Base-by-base conservation (phyloP, 2,113 vertebrate genomes). In the Notothenia rossii region DNA sequence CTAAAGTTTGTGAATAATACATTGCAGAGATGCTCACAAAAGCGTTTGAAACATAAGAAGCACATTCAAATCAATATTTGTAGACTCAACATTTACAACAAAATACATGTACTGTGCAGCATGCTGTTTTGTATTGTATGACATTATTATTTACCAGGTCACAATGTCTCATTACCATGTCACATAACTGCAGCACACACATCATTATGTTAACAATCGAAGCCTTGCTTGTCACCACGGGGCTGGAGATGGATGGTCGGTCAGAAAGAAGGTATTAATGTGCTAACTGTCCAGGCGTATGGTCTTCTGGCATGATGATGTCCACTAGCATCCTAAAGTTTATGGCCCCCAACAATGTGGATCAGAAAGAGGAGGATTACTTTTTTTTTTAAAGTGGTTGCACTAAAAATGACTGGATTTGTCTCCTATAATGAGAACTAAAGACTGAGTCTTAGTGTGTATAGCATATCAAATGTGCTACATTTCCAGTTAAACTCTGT, bases 131-230 rank as follows among this genome's bases (percentile, higher is more conserved):
- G 7, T 61, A 78, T 45, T 64, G 46, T 55, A 71, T 66, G 11
- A 78, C 60, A 85, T 86, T 75, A 82, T 88, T 88, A 88, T 84
- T 88, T 87, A 62, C 29, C 17, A 43, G 50, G 36, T 29, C 59
- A 53, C 48, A 46, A 33, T 63, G 68, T 77, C 72, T 86, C 73
- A 86, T 84, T 85, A 85, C 51, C 1, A 14, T 69, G 72, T 65
- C 51, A 77, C 55, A 63, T 84, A 83, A 87, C 88, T 69, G 49
- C 22, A 50, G 43, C 51, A 58, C 75, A 82, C 82, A 87, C 86
- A 90, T 93, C 87, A 89, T 90, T 87, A 88, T 70, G 77, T 84
- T 80, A 83, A 75, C 83, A 79, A 25, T 83, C 68, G 68, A 64
- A 22, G 66, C 60, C 49, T 65, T 29, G 75, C 64, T 80, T 88